A percentile compares a stretch with the other conserved stretches of the same genome.
Conservation (phyloP, 2,113 vertebrate genomes). For the Seriola quinqueradiata region DNA sequence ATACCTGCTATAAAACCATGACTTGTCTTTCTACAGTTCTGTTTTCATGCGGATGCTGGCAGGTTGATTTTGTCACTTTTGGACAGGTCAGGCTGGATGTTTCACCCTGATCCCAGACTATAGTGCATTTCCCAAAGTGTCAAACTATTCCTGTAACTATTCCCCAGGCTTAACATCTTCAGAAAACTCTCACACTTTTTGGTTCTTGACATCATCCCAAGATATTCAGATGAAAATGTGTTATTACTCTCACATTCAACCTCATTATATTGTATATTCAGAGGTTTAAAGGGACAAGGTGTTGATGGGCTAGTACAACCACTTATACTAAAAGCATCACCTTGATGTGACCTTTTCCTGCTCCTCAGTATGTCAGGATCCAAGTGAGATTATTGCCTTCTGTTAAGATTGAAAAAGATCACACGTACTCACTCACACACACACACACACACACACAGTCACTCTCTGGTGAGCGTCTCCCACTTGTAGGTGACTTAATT, state of each 20-base stretch:
- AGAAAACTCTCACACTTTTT: background rate
- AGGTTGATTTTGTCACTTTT: background rate
- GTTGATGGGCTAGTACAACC: background rate
- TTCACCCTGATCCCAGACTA: background rate
- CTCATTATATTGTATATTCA: conserved; percentile 7
- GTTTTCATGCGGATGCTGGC: background rate
- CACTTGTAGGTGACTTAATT: conserved; percentile 56
- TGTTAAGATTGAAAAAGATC: conserved; percentile 40
- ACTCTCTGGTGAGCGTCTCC: conserved; percentile 47
- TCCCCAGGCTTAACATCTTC: too few species aligned
- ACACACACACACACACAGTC: conserved; percentile 36
- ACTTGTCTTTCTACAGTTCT: background rate
- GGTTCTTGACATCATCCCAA: background rate
- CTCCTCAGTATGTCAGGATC: background rate
- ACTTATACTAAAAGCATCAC: conserved; percentile 21
- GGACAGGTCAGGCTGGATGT: background rate
- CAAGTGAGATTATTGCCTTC: conserved; percentile 35
- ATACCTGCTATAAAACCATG: background rate
- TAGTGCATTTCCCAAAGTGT: too few species aligned
- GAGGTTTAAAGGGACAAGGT: conserved; percentile 8
- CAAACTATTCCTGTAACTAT: too few species aligned
- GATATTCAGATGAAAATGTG: background rate
- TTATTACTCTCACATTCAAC: background rate
- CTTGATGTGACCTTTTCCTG: conserved; percentile 23
- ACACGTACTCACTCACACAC: conserved; percentile 42